Percentiles rank a stretch among this genome's conserved stretches.
Conservation (phyloP, 2,797 vertebrate genomes). For the Morus bassanus region DNA sequence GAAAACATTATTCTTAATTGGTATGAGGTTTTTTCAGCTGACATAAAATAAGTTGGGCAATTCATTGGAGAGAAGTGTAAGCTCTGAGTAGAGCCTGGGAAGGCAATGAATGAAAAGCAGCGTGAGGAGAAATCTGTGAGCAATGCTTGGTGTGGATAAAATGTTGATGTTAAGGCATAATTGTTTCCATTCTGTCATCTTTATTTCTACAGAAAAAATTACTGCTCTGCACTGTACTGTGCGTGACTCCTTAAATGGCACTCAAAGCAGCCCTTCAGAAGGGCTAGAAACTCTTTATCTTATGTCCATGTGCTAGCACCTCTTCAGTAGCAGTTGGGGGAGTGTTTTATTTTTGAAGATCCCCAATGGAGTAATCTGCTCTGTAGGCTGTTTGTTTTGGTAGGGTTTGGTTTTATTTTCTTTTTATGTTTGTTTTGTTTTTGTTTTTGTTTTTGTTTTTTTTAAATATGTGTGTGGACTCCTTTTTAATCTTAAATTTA, state of each 20-base stretch:
- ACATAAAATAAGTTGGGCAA: neutral
- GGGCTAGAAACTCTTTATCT: neutral
- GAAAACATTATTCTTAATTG: neutral
- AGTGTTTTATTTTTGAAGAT: neutral
- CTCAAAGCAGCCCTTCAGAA: neutral
- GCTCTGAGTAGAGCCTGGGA: neutral
- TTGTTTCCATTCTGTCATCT: neutral
- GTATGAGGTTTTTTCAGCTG: neutral
- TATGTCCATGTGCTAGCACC: neutral
- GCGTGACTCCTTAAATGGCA: neutral
- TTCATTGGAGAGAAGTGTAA: neutral
- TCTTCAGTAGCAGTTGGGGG: neutral
- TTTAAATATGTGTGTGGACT: rapidly evolving
- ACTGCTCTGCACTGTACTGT: neutral
- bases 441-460: neutral
- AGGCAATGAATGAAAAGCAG: neutral
- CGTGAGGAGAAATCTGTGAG: neutral
- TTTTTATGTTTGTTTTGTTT: neutral
- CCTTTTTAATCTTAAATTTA: neutral
- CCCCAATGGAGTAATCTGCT: neutral
- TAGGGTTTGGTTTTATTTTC: neutral
- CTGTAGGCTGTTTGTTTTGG: neutral
- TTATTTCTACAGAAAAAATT: neutral
- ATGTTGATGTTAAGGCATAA: neutral
- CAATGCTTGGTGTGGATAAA: neutral